These are phyloP conservation scores for Lepidurus arcticus DNA, from an alignment of 1,140 invertebrate species.

Conservation along the genomic window DNA sequence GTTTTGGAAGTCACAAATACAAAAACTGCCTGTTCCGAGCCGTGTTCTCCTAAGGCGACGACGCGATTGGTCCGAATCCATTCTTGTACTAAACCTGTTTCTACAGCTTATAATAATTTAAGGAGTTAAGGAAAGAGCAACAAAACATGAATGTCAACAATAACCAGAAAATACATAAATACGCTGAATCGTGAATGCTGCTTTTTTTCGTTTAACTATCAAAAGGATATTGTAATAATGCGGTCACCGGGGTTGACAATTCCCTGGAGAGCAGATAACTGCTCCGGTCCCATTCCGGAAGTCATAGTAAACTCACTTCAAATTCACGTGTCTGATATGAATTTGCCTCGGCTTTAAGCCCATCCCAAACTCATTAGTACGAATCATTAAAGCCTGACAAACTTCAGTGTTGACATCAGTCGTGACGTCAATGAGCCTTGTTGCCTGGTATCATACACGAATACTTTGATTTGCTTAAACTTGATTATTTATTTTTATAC, in stretches of 20 bases:
- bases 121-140: slow-evolving; percentile 35
- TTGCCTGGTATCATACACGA: background rate
- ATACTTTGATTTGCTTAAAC: background rate
- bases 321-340: background rate
- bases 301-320: background rate
- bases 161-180: background rate
- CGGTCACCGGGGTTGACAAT: slow-evolving; percentile 27
- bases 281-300: background rate
- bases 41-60: slow-evolving; percentile 61
- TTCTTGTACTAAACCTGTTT: slow-evolving; percentile 53
- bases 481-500: background rate
- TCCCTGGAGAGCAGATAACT: slow-evolving; percentile 9
- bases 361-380: slow-evolving; percentile 14
- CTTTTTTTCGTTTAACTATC: background rate
- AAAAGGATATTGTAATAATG: slow-evolving; percentile 35
- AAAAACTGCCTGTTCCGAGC: slow-evolving; percentile 57
- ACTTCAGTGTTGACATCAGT: slow-evolving; percentile 10
- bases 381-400: slow-evolving; percentile 6
- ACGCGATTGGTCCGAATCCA: slow-evolving; percentile 52
- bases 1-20: slow-evolving; percentile 54
- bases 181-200: slow-evolving; percentile 9
- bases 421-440: slow-evolving; percentile 6
- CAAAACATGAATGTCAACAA: background rate
- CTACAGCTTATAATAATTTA: slow-evolving; percentile 37
- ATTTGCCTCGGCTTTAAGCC: slow-evolving; percentile 17